phyloP scores from a whole-genome alignment of 2,113 vertebrate species.

The Onychostruthus taczanowskii region DNA sequence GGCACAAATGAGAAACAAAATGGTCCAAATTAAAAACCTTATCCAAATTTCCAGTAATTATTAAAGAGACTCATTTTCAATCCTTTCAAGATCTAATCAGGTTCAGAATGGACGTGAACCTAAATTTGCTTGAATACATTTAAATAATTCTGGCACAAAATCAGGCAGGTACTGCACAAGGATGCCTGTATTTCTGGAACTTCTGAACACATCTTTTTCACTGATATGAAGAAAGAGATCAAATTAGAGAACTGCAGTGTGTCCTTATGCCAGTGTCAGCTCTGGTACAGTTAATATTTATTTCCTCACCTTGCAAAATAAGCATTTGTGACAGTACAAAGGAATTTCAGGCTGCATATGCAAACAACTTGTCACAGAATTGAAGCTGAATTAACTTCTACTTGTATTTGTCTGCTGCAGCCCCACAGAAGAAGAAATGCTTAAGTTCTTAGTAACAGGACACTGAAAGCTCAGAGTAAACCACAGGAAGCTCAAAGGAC shows the following conservation, averaged over 20 bases:
- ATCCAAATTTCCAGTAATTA: background rate
- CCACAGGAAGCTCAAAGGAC: background rate
- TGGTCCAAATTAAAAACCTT: background rate
- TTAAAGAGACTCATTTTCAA: background rate
- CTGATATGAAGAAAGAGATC: background rate
- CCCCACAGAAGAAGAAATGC: background rate
- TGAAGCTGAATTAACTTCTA: background rate
- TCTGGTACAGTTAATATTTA: background rate
- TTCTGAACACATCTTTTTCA: background rate
- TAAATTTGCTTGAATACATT: background rate
- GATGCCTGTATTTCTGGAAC: background rate
- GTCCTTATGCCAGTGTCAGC: background rate
- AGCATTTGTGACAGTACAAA: conserved; percentile 14
- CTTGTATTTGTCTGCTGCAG: background rate
- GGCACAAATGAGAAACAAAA: background rate
- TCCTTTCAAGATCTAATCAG: background rate
- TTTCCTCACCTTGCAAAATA: background rate
- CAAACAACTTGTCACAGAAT: background rate
- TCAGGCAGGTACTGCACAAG: background rate
- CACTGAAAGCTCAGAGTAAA: background rate
- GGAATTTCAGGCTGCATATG: background rate
- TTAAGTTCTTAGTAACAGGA: background rate
- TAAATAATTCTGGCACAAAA: background rate
- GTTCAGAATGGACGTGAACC: background rate
- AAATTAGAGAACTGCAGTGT: background rate